Base-by-base conservation (phyloP, 2,797 vertebrate species). In the Cuculus canorus region DNA sequence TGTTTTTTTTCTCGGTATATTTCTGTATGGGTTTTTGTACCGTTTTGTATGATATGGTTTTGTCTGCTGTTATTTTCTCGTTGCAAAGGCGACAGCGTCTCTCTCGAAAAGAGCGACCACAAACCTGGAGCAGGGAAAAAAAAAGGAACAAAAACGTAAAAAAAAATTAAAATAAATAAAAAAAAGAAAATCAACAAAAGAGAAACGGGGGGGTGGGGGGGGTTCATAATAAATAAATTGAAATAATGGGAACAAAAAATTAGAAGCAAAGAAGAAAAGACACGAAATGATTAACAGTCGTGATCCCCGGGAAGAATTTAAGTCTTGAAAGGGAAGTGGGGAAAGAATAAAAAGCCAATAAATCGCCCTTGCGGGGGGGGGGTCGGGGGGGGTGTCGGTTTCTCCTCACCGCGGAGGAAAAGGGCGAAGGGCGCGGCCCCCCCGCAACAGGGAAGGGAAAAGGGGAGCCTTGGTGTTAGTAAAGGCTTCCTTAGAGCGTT, bases 31-130 rank as follows among this genome's bases (percentile, higher is more conserved):
- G 33, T 82, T 60, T 53, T 76, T 50, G 71, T 78, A n/a, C 72
- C 78, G 47, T 66, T 77, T 60, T 91, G 70, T 86, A 75, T 52
- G n/a, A n/a, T n/a, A n/a, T n/a, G n/a, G 47, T 56, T 64, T 59
- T 41, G n/a, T n/a, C n/a, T n/a, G n/a, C n/a, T n/a, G n/a, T n/a
- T n/a, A 64, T 81, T 86, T 88, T 95, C 88, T 69, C 72, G 75
- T 81, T 82, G 90, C 30, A 86, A 87, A 85, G 92, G 92, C 90
- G 86, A 85, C 92, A 88, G 70, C 84, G 75, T 45, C 43, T 94
- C 94, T 94, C 85, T 92, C 88, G n/a, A n/a, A n/a, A 84, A 92
- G 92, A 92, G 63, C 95, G 94, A 92, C 84, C 90, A 77, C n/a
- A n/a, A 95, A 95, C 95, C 95, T 95, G 83, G 71, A 86, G 83